Base-by-base conservation (phyloP, 2,888 invertebrate genomes). In the Automeris io region DNA sequence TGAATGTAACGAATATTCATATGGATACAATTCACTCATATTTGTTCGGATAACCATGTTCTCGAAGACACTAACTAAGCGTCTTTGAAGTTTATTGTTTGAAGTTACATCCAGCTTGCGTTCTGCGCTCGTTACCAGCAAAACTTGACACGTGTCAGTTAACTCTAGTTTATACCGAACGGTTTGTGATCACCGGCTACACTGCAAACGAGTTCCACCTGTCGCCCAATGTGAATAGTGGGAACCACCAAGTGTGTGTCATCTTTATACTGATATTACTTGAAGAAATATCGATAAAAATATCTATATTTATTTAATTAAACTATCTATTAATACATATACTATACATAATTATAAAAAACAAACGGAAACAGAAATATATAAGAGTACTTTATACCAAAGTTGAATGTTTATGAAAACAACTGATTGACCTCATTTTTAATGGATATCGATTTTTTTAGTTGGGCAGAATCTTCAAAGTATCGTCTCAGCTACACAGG, bases 61-160 rank as follows among this genome's bases (percentile, higher is more conserved):
- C 31, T 8, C 21, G 11, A 33, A 24, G n/a, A 23, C 22, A 24
- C 40, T 43, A 41, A 40, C 42, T 33, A 46, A 47, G 46, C 43
- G 44, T 43, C 42, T 52, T 51, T 47, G 46, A 56, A 50, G 55
- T 54, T 56, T 52, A 59, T 55, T 54, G 60, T 53, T 51, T 54
- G 58, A 56, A 45, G 19, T 25, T 43, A 47, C 37, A 51, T 48
- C 53, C 37, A 51, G 49, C 51, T 60, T 51, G 63, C 61, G 63
- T 67, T 64, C 61, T 50, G 45, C 48, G 53, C 65, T 66, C 59
- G 64, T 65, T 65, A 61, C 54, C 36, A 46, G 35, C 39, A 35
- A 40, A 35, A 39, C 49, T 51, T 66, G 65, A 64, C 60, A 54
- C 49, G 49, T 53, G 58, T 54, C 64, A 57, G 50, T 52, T 60